Evolutionary conservation across 2,888 invertebrate genomes (phyloP), one percentile per base, ranked within the genome.

Genomic region (Helleia helle): DNA sequence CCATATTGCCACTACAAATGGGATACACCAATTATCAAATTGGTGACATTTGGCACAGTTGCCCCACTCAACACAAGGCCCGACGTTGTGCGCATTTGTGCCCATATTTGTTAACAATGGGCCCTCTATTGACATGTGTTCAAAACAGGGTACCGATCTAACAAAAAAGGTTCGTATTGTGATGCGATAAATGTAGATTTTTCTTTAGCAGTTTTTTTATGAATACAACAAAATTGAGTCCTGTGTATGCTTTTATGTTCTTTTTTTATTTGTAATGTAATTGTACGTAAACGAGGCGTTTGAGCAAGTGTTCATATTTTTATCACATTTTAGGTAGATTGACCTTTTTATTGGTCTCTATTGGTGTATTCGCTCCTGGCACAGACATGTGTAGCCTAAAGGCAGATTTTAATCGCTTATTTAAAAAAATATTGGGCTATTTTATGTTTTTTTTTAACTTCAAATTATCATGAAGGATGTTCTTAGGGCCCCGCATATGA

Each of bases 91-190:
- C 64, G 54, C 73, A 67, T 74, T 81, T 79, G 80, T 77, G 70
- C 69, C 67, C 71, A 65, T 75, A 76, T 77, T 79, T 76, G 76
- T 73, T 74, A 72, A 83, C 83, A 83, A 83, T 75, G 53, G 72
- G 50, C 62, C 64, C 62, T 63, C 59, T 60, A 61, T 65, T 70
- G 70, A 80, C 83, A 83, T 81, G 79, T 76, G 74, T 65, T 66
- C 56, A 50, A 51, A 8, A 8, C 22, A 5, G 22, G 8, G 12
- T 18, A 34, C 18, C 7, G 2, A 7, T 12, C 7, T 7, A 6
- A 12, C 4, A 6, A 18, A 2, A 5, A 7, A 22, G 5, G 8
- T 2, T 5, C 22, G 5, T 22, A 22, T 22, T 2, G 8, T 8
- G 22, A 22, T 7, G 22, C 22, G 5, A 1, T 22, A 22, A 8